Base-by-base conservation (phyloP, 2,888 invertebrate genomes). In the Omphaloscelis lunosa region DNA sequence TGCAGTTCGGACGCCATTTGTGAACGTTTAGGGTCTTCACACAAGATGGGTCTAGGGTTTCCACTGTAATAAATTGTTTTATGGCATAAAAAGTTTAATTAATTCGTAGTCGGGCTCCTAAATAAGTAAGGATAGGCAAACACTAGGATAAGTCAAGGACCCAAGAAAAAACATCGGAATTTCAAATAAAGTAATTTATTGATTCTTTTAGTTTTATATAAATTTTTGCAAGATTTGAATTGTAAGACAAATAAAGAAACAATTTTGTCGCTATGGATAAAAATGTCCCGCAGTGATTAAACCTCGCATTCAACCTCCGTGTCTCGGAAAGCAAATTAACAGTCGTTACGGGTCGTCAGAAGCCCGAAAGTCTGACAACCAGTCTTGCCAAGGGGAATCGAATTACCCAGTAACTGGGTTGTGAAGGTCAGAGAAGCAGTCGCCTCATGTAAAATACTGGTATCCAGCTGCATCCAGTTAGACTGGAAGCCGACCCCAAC, bases 1-100 rank as follows among this genome's bases (percentile, higher is more conserved):
- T 85, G 9, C 88, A 66, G 11, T 69, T 79, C 11, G 96, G 96
- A 39, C 94, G 92, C 97, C 97, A 97, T n/a, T 81, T 76, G 34
- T 82, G 73, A 0, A 93, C 89, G 0, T 90, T 88, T 8, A 96
- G 83, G 0, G 87, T 81, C 41, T 86, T 86, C 29, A 95, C 86
- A 0, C 88, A 80, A 0, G 88, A 73, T 2, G 91, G 81, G 0
- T 93, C 92, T 48, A 94, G 59, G 3, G 88, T 72, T 58, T 94
- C 93, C 82, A 90, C 95, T 95, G 72, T 11, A 72, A 65, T 1
- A 0, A 41, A 63, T 48, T 20, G 5, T 34, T 39, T 77, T 27
- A 17, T n/a, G 17, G 15, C 63, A 29, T 29, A 27, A 62, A 15
- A 17, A 23, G 12, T 27, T 39, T 11, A 53, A 53, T 27, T 1